Conservation (phyloP, 2,797 vertebrate species). For the Masticophis lateralis region DNA sequence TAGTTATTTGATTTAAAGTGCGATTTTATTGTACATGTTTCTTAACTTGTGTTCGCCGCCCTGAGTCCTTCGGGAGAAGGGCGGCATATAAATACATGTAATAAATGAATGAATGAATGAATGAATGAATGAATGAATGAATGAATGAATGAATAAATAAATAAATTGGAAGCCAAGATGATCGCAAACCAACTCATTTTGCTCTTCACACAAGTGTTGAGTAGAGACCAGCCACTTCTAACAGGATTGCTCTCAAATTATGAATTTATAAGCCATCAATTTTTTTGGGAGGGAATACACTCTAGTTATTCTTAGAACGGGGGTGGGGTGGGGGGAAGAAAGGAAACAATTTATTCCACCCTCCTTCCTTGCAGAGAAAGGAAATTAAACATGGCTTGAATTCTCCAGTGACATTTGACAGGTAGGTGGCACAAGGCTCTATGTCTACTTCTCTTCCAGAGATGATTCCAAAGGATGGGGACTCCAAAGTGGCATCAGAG, state of each 20-base stretch:
- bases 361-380: conserved; percentile 49
- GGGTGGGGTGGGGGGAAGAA: not conserved
- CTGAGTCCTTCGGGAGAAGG: too few species aligned
- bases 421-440: conserved; percentile 59
- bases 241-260: conserved; percentile 69
- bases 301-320: conserved; percentile 62
- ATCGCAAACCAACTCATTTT: conserved; percentile 15
- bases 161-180: conserved; percentile 39
- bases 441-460: conserved; percentile 39
- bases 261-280: conserved; percentile 69
- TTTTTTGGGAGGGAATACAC: conserved; percentile 13
- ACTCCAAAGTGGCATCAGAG: not conserved
- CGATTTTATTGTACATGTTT: too few species aligned
- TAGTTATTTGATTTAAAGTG: too few species aligned
- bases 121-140: too few species aligned
- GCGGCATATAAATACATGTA: too few species aligned
- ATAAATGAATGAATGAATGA: too few species aligned
- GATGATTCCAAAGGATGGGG: conserved; percentile 36
- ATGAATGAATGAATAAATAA: too few species aligned
- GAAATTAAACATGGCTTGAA: conserved; percentile 59
- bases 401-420: conserved; percentile 47
- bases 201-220: conserved; percentile 58
- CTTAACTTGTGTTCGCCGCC: too few species aligned
- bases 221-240: conserved; percentile 60
- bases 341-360: conserved; percentile 18